These are phyloP conservation scores for Piaya cayana DNA, from an alignment of 2,113 vertebrate species.

Conservation along the genomic window DNA sequence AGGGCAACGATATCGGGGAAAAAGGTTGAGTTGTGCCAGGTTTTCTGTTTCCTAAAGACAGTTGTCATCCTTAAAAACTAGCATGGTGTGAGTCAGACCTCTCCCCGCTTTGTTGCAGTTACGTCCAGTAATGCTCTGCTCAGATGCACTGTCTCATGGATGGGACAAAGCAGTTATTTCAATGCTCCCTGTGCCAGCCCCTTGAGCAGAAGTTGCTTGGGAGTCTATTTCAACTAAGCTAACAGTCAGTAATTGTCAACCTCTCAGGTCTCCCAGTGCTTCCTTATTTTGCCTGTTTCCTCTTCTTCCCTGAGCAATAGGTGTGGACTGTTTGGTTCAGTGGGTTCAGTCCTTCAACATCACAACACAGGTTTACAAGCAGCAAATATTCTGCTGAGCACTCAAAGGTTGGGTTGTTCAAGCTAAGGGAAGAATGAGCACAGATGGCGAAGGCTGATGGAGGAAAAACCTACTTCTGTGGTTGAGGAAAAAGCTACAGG, in stretches of 20 bases:
- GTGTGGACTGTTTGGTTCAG: not conserved
- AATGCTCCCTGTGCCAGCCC: not conserved
- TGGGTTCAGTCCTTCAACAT: not conserved
- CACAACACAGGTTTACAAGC: not conserved
- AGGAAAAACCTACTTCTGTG: not conserved
- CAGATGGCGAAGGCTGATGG: not conserved
- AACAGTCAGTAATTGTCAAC: not conserved
- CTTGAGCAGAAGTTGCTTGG: not conserved
- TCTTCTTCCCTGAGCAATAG: not conserved
- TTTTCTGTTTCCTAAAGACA: not conserved
- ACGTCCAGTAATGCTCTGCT: not conserved
- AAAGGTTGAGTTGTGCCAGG: not conserved
- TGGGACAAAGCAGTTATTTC: not conserved
- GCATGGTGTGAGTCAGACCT: not conserved
- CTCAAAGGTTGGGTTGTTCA: not conserved
- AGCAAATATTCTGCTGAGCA: not conserved
- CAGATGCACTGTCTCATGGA: not conserved
- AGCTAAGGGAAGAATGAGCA: not conserved
- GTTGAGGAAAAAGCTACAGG: fast-evolving
- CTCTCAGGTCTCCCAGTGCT: not conserved
- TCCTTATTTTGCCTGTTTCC: not conserved
- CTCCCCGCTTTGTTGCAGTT: not conserved
- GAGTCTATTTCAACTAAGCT: not conserved
- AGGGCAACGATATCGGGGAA: not conserved
- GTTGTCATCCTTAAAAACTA: not conserved